A percentile compares a stretch with the other conserved stretches of the same genome.
Conservation (phyloP, 1,140 invertebrate species). For the Platyura marginata region DNA sequence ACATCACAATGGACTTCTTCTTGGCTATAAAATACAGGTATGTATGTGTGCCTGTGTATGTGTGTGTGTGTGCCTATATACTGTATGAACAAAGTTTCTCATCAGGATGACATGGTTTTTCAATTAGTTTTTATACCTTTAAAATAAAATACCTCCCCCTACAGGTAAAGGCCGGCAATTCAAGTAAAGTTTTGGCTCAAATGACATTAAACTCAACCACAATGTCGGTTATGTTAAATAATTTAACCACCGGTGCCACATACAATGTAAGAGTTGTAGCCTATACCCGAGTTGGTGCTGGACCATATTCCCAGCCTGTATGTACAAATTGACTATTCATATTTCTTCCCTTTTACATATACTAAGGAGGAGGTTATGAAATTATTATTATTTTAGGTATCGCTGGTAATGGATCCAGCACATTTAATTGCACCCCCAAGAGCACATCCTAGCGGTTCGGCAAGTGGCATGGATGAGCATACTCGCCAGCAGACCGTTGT, state of each 20-base stretch:
- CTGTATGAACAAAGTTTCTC: no score
- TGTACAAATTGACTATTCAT: no score
- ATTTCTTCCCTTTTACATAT: no score
- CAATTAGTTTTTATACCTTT: no score
- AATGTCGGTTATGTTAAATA: slow-evolving; percentile 48
- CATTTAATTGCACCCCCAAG: slow-evolving; percentile 31
- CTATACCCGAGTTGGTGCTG: slow-evolving; percentile 45
- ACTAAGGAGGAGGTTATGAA: not conserved
- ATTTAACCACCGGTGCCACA: slow-evolving; percentile 44
- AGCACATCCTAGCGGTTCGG: slow-evolving; percentile 28
- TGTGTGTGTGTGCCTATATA: no score
- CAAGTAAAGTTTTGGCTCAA: slow-evolving; percentile 39
- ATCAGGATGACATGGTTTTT: no score
- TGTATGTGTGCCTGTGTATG: no score
- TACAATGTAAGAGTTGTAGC: slow-evolving; percentile 60
- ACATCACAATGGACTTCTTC: slow-evolving; percentile 62
- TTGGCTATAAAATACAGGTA: slow-evolving; percentile 56
- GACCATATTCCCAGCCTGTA: slow-evolving; percentile 44
- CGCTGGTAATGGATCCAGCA: slow-evolving; percentile 38
- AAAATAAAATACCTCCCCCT: no score
- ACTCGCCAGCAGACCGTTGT: not conserved
- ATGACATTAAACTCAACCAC: slow-evolving; percentile 53
- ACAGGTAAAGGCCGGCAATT: slow-evolving; percentile 20
- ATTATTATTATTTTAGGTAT: slow-evolving; percentile 9
- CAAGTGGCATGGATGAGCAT: slow-evolving; percentile 6